Evolutionary conservation across 2,888 invertebrate species (phyloP).

Genomic region (Pseudococcus viburni): DNA sequence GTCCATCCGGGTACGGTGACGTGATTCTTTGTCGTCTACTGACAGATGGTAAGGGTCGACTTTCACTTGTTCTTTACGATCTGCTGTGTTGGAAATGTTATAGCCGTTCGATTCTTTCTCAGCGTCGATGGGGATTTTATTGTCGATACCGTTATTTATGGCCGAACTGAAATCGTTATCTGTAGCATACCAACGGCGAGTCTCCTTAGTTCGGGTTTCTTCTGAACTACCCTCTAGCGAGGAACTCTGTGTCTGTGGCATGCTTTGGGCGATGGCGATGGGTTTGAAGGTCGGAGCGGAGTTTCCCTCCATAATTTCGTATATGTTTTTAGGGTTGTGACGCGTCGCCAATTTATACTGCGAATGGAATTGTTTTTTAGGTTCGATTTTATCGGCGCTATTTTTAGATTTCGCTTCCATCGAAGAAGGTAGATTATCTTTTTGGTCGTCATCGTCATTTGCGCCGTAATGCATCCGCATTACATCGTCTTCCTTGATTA

Average conservation of each 20-base stretch:
- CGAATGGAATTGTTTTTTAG: background rate
- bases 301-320: background rate
- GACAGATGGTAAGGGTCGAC: background rate
- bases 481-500: slow-evolving; percentile 51
- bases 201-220: no score
- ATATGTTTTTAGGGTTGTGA: background rate
- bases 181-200: no score
- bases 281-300: background rate
- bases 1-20: no score
- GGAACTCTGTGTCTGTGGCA: no score
- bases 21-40: no score
- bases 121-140: no score
- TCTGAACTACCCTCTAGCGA: no score
- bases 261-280: background rate
- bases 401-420: background rate
- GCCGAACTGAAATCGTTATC: no score
- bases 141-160: no score
- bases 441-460: background rate
- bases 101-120: background rate
- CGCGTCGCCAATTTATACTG: background rate
- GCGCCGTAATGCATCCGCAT: slow-evolving; percentile 61
- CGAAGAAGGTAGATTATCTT: background rate
- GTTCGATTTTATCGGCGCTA: no score
- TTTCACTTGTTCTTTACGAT: background rate
- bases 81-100: background rate